These are phyloP conservation scores for Eristalis pertinax DNA, from an alignment of 2,888 invertebrate genomes.

Conservation along the genomic window DNA sequence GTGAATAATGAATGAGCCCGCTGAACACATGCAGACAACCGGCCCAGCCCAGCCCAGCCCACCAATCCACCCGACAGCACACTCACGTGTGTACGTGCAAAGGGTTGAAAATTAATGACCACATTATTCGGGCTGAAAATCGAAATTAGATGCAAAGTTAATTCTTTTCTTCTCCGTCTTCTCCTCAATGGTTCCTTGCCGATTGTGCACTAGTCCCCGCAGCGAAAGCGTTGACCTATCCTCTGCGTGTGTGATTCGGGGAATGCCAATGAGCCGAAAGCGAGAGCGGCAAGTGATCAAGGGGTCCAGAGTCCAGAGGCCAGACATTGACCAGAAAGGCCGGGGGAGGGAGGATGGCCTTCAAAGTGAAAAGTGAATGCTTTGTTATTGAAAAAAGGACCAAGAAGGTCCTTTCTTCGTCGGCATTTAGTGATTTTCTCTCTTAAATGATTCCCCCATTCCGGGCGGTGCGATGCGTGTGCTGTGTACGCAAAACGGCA, in stretches of 20 bases:
- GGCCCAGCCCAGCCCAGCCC: neutral
- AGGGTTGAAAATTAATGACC: constrained; percentile 72
- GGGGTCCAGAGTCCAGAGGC: constrained; percentile 28
- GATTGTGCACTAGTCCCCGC: constrained; percentile 13
- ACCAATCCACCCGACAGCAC: neutral
- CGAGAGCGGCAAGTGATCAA: constrained; percentile 4
- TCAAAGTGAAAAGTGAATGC: constrained; percentile 60
- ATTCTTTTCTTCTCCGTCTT: constrained; percentile 35
- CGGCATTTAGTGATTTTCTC: constrained; percentile 59
- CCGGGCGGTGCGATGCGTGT: constrained; percentile 10
- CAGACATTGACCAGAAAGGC: constrained; percentile 48
- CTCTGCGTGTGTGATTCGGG: constrained; percentile 39
- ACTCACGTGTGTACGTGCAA: constrained; percentile 39
- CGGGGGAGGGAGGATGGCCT: constrained; percentile 4
- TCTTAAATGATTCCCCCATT: constrained; percentile 61
- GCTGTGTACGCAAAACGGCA: constrained; percentile 13
- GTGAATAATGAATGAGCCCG: constrained; percentile 66
- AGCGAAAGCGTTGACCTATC: constrained; percentile 38
- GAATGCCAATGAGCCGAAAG: constrained; percentile 68
- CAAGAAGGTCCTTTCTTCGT: constrained; percentile 53
- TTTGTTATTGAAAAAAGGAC: constrained; percentile 52
- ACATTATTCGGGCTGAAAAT: constrained; percentile 72
- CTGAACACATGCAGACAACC: constrained; percentile 53
- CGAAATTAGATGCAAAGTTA: constrained; percentile 72
- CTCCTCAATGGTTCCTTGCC: neutral